These are phyloP conservation scores for Sturmia bella DNA, from an alignment of 2,888 invertebrate genomes.

Conservation along the genomic window DNA sequence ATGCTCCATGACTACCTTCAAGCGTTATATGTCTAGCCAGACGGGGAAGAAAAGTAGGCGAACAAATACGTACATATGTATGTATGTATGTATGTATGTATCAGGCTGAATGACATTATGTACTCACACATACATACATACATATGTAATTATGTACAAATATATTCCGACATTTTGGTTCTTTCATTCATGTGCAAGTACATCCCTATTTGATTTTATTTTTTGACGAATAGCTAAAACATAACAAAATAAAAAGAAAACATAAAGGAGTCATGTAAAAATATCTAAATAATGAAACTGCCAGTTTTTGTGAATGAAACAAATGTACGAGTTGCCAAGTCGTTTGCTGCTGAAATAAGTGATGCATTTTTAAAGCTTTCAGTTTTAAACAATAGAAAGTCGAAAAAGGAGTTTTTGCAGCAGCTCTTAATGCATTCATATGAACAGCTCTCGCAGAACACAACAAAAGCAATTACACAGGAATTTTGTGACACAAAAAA, in stretches of 20 bases:
- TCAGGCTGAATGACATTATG: constrained; percentile 31
- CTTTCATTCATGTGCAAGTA: constrained; percentile 37
- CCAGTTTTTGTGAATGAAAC: constrained; percentile 43
- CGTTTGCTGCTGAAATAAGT: constrained; percentile 17
- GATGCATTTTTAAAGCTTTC: constrained; percentile 2
- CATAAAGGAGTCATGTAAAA: constrained; percentile 9
- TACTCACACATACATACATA: constrained; percentile 37
- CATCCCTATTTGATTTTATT: constrained; percentile 1
- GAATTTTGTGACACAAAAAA: constrained; percentile 3
- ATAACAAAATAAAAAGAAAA: constrained; percentile 40
- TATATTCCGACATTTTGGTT: neutral
- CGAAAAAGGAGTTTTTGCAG: constrained; percentile 5
- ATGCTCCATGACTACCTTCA: constrained; percentile 48
- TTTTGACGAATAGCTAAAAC: constrained; percentile 50
- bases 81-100: no score
- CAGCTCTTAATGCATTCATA: neutral
- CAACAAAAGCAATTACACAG: constrained; percentile 28
- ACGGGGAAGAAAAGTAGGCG: constrained; percentile 3
- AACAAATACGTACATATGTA: constrained; percentile 11
- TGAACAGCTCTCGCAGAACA: neutral
- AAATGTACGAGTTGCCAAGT: constrained; percentile 48
- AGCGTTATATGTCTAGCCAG: constrained; percentile 60
- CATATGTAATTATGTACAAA: constrained; percentile 3
- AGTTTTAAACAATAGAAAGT: constrained; percentile 18
- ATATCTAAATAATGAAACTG: constrained; percentile 36